Percentiles rank a stretch among this genome's conserved stretches.
Evolutionary conservation across 1,140 invertebrate species (phyloP).

Genomic region (Diabrotica undecimpunctata): DNA sequence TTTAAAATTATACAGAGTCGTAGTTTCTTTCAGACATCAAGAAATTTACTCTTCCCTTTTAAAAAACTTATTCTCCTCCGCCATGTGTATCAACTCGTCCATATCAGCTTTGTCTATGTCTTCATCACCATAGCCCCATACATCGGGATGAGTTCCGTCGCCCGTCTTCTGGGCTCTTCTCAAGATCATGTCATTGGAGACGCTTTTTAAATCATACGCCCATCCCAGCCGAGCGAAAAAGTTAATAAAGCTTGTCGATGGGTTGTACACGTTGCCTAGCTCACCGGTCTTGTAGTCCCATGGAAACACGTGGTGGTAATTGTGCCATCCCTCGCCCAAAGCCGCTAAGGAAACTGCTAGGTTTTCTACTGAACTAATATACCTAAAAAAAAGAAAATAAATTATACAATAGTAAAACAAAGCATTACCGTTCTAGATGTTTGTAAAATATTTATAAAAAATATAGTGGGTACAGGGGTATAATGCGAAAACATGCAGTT

Average conservation of each 20-base stretch:
- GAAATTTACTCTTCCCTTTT: too few relatives aligned
- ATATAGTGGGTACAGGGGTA: too few relatives aligned
- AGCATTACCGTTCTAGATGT: neutral
- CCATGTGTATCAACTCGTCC: conserved; percentile 35
- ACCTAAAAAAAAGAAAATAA: conserved; percentile 49
- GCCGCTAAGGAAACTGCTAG: conserved; percentile 65
- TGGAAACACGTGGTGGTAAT: conserved; percentile 90
- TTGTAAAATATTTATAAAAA: too few relatives aligned
- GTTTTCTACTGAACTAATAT: conserved; percentile 72
- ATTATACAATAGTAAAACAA: neutral
- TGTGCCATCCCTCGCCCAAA: conserved; percentile 87
- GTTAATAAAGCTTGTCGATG: conserved; percentile 71
- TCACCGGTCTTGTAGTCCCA: conserved; percentile 88
- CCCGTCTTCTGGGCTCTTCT: conserved; percentile 59
- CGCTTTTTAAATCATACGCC: conserved; percentile 69
- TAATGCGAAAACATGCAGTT: too few relatives aligned
- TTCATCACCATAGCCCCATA: conserved; percentile 53
- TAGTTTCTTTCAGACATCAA: too few relatives aligned
- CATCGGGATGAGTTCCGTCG: conserved; percentile 54
- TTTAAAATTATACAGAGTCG: too few relatives aligned
- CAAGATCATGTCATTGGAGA: conserved; percentile 60
- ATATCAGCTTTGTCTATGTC: conserved; percentile 49
- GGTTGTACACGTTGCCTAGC: conserved; percentile 62
- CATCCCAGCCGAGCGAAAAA: conserved; percentile 67
- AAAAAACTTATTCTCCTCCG: conserved; percentile 13